Base-by-base conservation (phyloP, 2,888 invertebrate genomes). In the Noctua janthe region DNA sequence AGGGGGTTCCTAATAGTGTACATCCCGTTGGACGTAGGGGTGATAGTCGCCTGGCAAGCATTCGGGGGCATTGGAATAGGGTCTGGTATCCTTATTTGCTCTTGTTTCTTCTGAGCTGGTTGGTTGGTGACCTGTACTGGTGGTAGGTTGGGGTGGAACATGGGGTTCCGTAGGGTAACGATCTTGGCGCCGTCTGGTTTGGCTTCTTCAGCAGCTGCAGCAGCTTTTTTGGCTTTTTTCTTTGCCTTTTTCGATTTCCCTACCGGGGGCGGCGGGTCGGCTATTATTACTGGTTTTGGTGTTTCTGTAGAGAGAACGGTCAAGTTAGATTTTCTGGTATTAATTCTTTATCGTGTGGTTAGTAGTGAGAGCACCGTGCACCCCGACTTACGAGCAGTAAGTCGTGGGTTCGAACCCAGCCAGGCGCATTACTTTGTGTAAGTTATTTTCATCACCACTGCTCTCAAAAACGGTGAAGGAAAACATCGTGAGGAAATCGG, bases 1-100 rank as follows among this genome's bases (percentile, higher is more conserved):
- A 98, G 92, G 0, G 98, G 98, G 94, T 98, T 98, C 20, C 98
- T 96, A 74, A 98, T 99, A 0, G 98, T 98, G 82, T 98, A 98
- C 98, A 98, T 98, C 17, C 98, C 98, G 86, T 97, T 97, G 0
- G 97, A 96, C 0, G 97, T 96, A 0, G 97, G 97, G 0, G 97
- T 97, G n/a, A 97, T 97, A 0, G 97, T 97, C 0, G 97, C 97
- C 89, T 97, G 97, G 92, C 97, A 96, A 23, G 97, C 94, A 49
- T 93, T 94, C 0, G 97, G 96, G 0, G 97, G 96, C 96, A 97
- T 97, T 0, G 97, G 96, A 17, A 97, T 96, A 0, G 96, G 97
- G 35, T 97, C 97, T 0, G 97, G 96, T 3, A 97, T 93, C 29
- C 96, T 92, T 23, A 96, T 95, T 71, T 92, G 91, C 23, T 96